Evolutionary conservation across 2,113 vertebrate genomes (phyloP), one percentile per base, ranked within the genome.

Genomic region (Kryptolebias marmoratus): DNA sequence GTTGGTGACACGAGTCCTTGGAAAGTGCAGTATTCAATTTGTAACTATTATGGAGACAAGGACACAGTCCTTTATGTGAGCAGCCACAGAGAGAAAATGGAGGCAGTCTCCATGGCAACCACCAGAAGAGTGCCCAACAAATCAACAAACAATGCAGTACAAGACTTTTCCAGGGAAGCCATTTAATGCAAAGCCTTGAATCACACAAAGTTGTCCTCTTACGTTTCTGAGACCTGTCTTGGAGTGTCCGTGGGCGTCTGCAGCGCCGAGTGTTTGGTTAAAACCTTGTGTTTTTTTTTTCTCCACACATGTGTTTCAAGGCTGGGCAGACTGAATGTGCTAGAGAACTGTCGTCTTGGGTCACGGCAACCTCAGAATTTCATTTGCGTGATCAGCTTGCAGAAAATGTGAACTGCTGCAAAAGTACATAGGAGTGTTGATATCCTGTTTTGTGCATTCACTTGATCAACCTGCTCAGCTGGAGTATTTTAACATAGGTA

Each of bases 21-120:
- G 83, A 89, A 87, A 92, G 88, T 90, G 89, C 90, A 88, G 87
- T 90, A 91, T 93, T 93, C 90, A 93, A 92, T 93, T 91, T 93
- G 91, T 92, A 93, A 90, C 91, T 93, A 91, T 91, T 90, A 88
- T 85, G 78, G 85, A 91, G 91, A 91, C 91, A 93, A 93, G 92
- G 92, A 90, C 92, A 71, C 68, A 59, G 89, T 81, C 88, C 88
- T 92, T 93, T 92, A 91, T 93, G 85, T 88, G 88, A 83, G 86
- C 88, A 87, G 90, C 89, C 88, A 89, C 81, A 87, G 82, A 85
- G 86, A 89, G 86, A 92, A 92, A 90, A 92, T 90, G 83, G 90
- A 92, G 88, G 90, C 88, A 90, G 90, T 93, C 76, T 73, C 91
- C 71, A 93, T 90, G 76, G 91, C 85, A 92, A 93, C 92, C 87